Evolutionary conservation across 2,113 vertebrate species (phyloP), one percentile per base, ranked within the genome.

Genomic region (Cisticola juncidis): DNA sequence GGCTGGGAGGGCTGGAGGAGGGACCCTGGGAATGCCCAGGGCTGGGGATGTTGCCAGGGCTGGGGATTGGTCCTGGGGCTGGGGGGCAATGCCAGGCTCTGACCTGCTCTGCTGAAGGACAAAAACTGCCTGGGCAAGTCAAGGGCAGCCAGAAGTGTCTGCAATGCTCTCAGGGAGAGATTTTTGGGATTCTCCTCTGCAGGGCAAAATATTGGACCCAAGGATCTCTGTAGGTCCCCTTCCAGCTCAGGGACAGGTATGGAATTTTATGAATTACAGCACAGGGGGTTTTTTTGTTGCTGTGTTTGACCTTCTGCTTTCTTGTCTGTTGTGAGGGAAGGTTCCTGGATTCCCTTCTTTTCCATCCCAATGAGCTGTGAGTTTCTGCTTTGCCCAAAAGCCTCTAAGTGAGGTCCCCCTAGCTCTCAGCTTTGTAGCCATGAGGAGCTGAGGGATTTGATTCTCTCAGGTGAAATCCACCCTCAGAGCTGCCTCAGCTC

Each of bases 41-140:
- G 62, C 24, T 4, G 4, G 3, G 2, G 2, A n/a, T 6, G 25
- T n/a, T 26, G 21, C 65, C 29, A 5, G 5, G 40, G 88, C 36
- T 11, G 25, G 42, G 50, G 18, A 1, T 14, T 35, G 38, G 13
- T 47, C 16, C 68, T 5, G 4, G 13, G 50, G 16, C 2, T 10
- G 23, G n/a, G 87, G 78, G 85, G 53, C 76, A 45, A 74, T 2
- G 16, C 51, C 36, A 86, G 79, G 91, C 35, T 2, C 90, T 86
- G 94, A 47, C 42, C 86, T 31, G 28, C 25, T 93, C 91, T 89
- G 77, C 40, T 38, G 11, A 85, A 92, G 95, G 87, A 77, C 70
- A 64, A 56, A 91, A 40, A 4, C 44, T 73, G 47, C 26, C 77
- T 71, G 86, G 78, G 70, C 2, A 23, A 87, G 65, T 16, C 47